Evolutionary conservation across 2,888 invertebrate genomes (phyloP), one percentile per base, ranked within the genome.

Genomic region (Merodon equestris): DNA sequence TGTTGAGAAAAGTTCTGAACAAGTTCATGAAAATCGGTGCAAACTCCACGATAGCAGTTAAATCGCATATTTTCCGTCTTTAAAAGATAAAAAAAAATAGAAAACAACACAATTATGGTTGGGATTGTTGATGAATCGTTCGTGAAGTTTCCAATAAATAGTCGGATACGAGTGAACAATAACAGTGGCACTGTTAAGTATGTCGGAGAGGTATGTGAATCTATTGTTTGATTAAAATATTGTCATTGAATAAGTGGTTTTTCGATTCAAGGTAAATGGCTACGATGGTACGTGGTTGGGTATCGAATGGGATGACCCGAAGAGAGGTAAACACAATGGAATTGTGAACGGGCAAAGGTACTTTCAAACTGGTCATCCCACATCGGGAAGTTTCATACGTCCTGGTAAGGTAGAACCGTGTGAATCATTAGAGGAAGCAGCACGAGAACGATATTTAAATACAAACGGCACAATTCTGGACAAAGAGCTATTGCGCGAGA

Each of bases 221-320:
- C 90, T n/a, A 9, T 34, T 9, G 73, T 66, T n/a, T 27, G 27
- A 2, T 4, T 4, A 7, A 27, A 27, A 7, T 27, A 2, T 4
- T 27, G 1, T 40, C 40, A 40, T 40, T 40, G n/a, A 3, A 10
- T 40, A 9, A n/a, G 9, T n/a, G 10, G 50, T n/a, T n/a, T n/a
- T n/a, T n/a, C n/a, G n/a, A n/a, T n/a, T 34, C 13, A 63, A 89
- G 89, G 92, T 93, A 60, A 91, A 92, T 75, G 93, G 93, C 0
- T 91, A 94, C 84, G 89, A 91, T 68, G 95, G 95, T 47, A 86
- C 90, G 34, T 98, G 98, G 98, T 90, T 96, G 66, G 99, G 99
- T 0, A 92, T 99, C n/a, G 98, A 99, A 87, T 99, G 98, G 98
- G 98, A 99, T 87, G 93, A 97, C 84, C 91, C 92, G 1, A 89